A percentile compares a stretch with the other conserved stretches of the same genome.
Evolutionary conservation across 2,888 invertebrate species (phyloP).

Genomic region (Stenolophus ochropezus): DNA sequence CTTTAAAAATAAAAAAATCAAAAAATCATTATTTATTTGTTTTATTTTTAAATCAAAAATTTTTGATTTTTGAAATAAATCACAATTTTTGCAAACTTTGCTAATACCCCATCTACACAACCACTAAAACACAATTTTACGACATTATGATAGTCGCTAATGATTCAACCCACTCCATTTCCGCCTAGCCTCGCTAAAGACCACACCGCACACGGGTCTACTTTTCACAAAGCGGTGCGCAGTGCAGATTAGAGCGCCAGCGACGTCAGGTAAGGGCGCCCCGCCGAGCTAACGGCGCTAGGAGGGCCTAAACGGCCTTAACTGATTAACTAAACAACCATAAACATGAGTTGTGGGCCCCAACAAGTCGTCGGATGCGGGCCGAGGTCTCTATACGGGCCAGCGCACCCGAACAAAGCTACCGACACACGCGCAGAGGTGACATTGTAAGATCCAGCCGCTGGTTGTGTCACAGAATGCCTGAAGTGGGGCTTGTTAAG

Average conservation of each 20-base stretch:
- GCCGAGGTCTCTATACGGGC: slow-evolving; percentile 33
- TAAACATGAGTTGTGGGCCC: slow-evolving; percentile 56
- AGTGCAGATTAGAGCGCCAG: slow-evolving; percentile 25
- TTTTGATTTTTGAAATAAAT: too few species aligned
- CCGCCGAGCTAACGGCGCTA: slow-evolving; percentile 65
- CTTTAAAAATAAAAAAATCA: too few species aligned
- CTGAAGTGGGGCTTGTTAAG: too few species aligned
- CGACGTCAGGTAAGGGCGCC: slow-evolving; percentile 59
- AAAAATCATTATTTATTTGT: too few species aligned
- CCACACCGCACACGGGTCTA: too few species aligned
- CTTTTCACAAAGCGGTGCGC: slow-evolving; percentile 16
- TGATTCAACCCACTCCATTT: too few species aligned
- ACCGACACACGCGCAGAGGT: slow-evolving; percentile 5
- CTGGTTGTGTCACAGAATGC: neutral
- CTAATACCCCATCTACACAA: too few species aligned
- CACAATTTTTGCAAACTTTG: too few species aligned
- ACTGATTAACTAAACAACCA: slow-evolving; percentile 61
- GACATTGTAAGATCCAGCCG: neutral
- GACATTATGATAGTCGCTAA: too few species aligned
- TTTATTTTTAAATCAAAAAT: too few species aligned
- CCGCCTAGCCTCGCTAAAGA: too few species aligned
- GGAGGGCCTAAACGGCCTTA: slow-evolving; percentile 60
- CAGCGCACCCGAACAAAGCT: slow-evolving; percentile 40
- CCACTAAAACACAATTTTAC: too few species aligned
- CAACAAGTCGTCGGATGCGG: slow-evolving; percentile 47